Evolutionary conservation across 2,113 vertebrate genomes (phyloP).

Genomic region (Cyphomyrus plagiostoma): DNA sequence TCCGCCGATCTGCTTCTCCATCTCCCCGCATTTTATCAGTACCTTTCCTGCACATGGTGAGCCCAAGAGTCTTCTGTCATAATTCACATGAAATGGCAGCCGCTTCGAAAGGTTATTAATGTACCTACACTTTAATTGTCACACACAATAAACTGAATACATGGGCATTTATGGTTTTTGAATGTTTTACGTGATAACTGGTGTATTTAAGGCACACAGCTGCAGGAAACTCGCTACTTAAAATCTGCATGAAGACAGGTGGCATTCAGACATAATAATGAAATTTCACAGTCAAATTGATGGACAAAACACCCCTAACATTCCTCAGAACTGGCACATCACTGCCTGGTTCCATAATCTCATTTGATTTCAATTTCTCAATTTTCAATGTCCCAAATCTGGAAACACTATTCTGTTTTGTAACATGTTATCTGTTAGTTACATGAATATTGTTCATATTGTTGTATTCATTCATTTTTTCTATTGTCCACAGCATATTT

Average conservation of each 20-base stretch:
- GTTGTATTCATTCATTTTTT: not conserved
- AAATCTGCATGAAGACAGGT: not conserved
- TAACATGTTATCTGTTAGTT: not conserved
- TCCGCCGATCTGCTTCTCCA: constrained; percentile 77
- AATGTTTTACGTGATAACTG: not conserved
- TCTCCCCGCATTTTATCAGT: constrained; percentile 83
- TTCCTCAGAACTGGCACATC: not conserved
- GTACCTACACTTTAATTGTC: not conserved
- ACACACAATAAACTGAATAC: not conserved
- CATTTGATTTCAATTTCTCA: not conserved
- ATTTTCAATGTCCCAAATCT: not conserved
- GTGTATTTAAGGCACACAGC: not conserved
- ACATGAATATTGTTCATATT: not conserved
- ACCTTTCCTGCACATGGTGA: constrained; percentile 65
- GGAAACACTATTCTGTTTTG: not conserved
- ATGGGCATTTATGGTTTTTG: not conserved
- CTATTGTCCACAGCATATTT: not conserved
- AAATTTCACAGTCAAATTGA: not conserved
- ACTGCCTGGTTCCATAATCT: not conserved
- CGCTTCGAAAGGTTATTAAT: not conserved
- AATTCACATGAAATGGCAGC: not conserved
- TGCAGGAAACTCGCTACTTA: not conserved
- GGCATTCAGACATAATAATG: not conserved
- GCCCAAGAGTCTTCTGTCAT: not conserved
- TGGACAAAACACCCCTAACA: not conserved